phyloP scores from a whole-genome alignment of 2,113 vertebrate species.

The Pachycephala philippinensis region DNA sequence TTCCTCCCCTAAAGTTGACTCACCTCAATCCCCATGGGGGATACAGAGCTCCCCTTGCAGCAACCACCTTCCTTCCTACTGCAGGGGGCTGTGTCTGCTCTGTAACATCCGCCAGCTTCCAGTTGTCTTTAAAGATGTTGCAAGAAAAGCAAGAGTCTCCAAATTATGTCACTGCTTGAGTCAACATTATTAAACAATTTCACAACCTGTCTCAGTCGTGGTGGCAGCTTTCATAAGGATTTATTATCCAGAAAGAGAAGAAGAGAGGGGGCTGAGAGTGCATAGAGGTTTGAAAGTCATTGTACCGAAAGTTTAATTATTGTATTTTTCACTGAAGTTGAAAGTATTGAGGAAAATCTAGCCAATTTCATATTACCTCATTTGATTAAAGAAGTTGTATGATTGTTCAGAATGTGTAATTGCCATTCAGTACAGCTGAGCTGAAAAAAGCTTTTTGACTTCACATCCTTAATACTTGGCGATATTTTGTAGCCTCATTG shows the following conservation, averaged over 20 bases:
- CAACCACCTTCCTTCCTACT: neutral
- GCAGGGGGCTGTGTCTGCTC: neutral
- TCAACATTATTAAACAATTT: constrained; percentile 69
- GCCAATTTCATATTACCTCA: constrained; percentile 46
- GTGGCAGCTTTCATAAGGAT: constrained; percentile 68
- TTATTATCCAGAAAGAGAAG: constrained; percentile 57
- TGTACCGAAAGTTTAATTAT: constrained; percentile 67
- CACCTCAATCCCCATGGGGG: neutral
- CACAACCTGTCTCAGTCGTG: constrained; percentile 48
- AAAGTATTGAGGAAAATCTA: constrained; percentile 53
- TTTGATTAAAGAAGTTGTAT: constrained; percentile 64
- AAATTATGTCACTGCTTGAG: constrained; percentile 57
- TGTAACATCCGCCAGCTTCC: neutral
- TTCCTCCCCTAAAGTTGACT: neutral
- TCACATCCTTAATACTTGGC: neutral
- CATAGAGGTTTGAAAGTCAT: constrained; percentile 58
- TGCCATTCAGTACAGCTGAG: constrained; percentile 10
- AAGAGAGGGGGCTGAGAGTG: neutral
- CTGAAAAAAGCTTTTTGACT: neutral
- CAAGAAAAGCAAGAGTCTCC: constrained; percentile 34
- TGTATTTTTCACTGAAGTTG: constrained; percentile 67
- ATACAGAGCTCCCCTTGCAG: neutral
- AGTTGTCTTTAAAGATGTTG: neutral
- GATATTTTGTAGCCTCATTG: neutral
- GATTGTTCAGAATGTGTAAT: constrained; percentile 53